phyloP scores from a whole-genome alignment of 1,140 invertebrate genomes.

The Meloidogyne floridensis region DNA sequence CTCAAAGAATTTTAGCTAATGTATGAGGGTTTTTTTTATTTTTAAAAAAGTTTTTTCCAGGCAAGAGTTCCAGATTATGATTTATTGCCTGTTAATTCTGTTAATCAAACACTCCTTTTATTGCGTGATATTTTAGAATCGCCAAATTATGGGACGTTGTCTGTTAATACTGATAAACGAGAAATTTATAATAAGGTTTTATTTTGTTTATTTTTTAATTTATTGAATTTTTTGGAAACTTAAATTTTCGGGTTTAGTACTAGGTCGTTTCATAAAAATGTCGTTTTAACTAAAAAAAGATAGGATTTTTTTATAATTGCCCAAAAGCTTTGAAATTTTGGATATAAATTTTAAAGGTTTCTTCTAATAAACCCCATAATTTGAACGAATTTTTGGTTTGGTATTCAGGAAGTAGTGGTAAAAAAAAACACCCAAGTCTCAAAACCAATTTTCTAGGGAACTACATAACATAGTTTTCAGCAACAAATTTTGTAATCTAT shows the following conservation, averaged over 20 bases:
- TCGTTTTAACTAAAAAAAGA: too few species aligned
- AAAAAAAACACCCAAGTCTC: too few species aligned
- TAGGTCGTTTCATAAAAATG: too few species aligned
- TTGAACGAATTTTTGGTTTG: too few species aligned
- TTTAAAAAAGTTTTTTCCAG: not conserved
- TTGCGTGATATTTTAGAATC: constrained; percentile 60
- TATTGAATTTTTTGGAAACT: constrained; percentile 17
- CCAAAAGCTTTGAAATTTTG: too few species aligned
- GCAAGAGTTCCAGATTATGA: constrained; percentile 57
- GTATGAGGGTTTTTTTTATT: constrained; percentile 18
- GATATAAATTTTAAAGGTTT: too few species aligned
- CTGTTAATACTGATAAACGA: constrained; percentile 56
- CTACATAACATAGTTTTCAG: too few species aligned
- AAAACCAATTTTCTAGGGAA: too few species aligned
- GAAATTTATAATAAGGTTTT: constrained; percentile 54
- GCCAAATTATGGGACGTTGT: constrained; percentile 56
- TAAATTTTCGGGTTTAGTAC: not conserved
- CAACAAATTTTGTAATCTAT: too few species aligned
- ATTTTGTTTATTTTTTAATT: not conserved
- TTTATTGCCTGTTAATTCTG: constrained; percentile 55
- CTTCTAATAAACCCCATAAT: too few species aligned
- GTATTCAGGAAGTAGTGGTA: too few species aligned
- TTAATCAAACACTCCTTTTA: constrained; percentile 57
- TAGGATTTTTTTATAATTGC: too few species aligned
- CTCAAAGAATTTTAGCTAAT: constrained; percentile 55